Base-by-base conservation (phyloP, 2,888 invertebrate genomes). In the Balanococcus diminutus region DNA sequence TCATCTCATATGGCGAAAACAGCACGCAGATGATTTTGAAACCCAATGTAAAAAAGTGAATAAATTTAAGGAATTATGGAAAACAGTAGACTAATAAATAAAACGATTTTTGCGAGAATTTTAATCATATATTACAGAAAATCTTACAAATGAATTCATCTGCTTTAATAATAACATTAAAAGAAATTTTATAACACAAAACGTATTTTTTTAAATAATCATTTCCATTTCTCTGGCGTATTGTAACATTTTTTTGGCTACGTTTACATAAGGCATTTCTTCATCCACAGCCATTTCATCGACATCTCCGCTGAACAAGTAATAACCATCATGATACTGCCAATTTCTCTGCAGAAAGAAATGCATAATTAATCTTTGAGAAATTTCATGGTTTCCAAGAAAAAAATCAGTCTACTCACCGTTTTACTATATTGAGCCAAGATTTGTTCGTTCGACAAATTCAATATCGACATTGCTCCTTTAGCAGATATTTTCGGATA, bases 161-260 rank as follows among this genome's bases (percentile, higher is more conserved):
- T 79, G 79, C 11, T n/a, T 39, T 81, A 81, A 42, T 46, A 46
- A 42, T 46, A 46, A 61, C 19, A n/a, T 84, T 84, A 56, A 83
- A 32, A 83, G 31, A 51, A 25, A 46, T 46, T 67, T 31, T 16
- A 61, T 84, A 56, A 67, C 67, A 81, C 31, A 14, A 79, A 79
- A 61, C 14, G n/a, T 46, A 81, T 81, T 84, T 82, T 39, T 51
- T 93, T 95, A 99, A 87, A 99, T 98, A 92, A 99, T 99, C 98
- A 98, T 99, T 91, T 99, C 99, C 88, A 99, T 92, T 92, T 99
- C 98, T 89, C 96, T 94, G 2, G 99, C 99, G 91, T 99, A 99
- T 90, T 96, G 97, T 88, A 99, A 95, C 22, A 97, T 96, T 90
- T 98, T 97, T 89, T 96, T 94, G 0, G 98, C 98, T 42, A 99